A percentile compares a stretch with the other conserved stretches of the same genome.
These are phyloP conservation scores for Octopus bimaculoides DNA, from an alignment of 1,140 invertebrate species.

Conservation along the genomic window DNA sequence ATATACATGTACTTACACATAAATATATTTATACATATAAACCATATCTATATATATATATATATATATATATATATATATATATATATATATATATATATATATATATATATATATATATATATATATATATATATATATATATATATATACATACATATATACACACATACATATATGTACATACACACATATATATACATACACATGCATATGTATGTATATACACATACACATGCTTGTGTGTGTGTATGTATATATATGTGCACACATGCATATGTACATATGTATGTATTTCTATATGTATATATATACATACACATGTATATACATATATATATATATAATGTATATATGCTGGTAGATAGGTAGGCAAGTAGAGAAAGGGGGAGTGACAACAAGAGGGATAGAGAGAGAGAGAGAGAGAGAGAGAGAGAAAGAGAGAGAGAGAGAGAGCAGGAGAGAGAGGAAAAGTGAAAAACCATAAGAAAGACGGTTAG, in stretches of 20 bases:
- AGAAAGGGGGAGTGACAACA: neutral
- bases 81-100: slow-evolving; percentile 2
- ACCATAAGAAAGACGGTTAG: too few species aligned
- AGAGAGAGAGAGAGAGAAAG: too few species aligned
- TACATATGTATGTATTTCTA: neutral
- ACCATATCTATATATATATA: neutral
- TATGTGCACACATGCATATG: neutral
- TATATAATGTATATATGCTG: neutral
- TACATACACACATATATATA: neutral
- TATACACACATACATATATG: neutral
- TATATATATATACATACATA: neutral
- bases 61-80: slow-evolving; percentile 2
- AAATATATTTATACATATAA: neutral
- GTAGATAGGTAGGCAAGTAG: too few species aligned
- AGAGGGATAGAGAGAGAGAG: neutral
- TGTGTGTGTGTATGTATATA: neutral
- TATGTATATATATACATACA: neutral
- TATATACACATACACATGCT: neutral
- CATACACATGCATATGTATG: neutral
- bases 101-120: neutral
- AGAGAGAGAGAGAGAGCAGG: too few species aligned
- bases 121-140: neutral
- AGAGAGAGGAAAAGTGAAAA: too few species aligned
- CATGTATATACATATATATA: neutral
- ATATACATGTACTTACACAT: neutral